Base-by-base conservation (phyloP, 2,888 invertebrate species). In the Venusia cambrica region DNA sequence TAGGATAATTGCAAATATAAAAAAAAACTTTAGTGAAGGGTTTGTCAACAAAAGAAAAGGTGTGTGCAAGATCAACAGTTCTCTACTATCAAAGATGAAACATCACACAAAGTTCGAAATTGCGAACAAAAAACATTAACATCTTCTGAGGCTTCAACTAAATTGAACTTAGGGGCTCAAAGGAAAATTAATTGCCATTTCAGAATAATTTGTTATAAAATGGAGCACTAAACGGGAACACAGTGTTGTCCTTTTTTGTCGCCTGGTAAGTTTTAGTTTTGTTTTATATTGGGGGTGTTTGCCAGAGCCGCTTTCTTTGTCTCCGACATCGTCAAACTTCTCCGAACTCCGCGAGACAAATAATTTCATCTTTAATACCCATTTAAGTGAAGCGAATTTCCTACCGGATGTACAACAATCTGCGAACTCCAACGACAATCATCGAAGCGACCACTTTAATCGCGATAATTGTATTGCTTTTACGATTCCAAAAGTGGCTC, bases 361-460 rank as follows among this genome's bases (percentile, higher is more conserved):
- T 81, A 73, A 76, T 76, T 79, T 75, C 73, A 76, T 77, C 64
- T 77, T 73, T 73, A 74, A 78, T 76, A 73, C 62, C 73, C 68
- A 70, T 73, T 79, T 73, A 73, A 72, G 65, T 62, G 66, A 64
- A 57, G 54, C 54, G 57, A 62, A 62, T 58, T 62, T 62, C 55
- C 54, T 62, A 58, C 62, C 57, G 33, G 32, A 33, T 58, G 57
- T 65, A 64, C 63, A 65, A 67, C 65, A 68, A 65, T 68, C 62
- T 67, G 62, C 51, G 65, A 61, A 57, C 62, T 65, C 56, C 62
- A 60, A 59, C n/a, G n/a, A n/a, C 59, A 63, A 64, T 67, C 60
- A 67, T 65, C 31, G 14, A 15, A 33, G 36, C 27, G 25, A 28
- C 30, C 7, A 15, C 11, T 19, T 33, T 44, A 35, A 34, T 46